Base-by-base conservation (phyloP, 2,797 vertebrate genomes). In the Pseudopleuronectes americanus region DNA sequence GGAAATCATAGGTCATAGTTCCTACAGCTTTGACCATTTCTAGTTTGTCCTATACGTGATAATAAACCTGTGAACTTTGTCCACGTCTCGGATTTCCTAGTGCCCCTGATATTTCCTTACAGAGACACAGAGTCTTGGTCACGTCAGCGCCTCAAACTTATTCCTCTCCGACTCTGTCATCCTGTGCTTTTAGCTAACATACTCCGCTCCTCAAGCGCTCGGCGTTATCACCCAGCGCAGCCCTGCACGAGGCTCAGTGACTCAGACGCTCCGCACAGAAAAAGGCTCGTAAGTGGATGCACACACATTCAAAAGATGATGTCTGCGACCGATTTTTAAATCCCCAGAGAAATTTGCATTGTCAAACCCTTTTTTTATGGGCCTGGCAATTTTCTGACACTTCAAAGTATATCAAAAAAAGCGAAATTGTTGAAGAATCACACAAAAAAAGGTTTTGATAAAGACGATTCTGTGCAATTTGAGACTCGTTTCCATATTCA, bases 81-180 rank as follows among this genome's bases (percentile, higher is more conserved):
- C 28, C 2, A 6, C 43, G 33, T 59, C n/a, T 71, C 41, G 41
- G 28, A 57, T 71, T 24, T 71, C 65, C 65, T 64, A 58, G 64
- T 55, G 51, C 8, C 58, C 38, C 13, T 80, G 83, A 74, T 70
- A 79, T 83, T 83, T 82, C 58, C 69, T 49, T n/a, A 66, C 59
- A 60, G 66, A 61, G 68, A 69, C 78, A 59, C 52, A 12, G 26
- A 74, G 71, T 73, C 70, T 69, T 67, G 67, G 48, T 68, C 54
- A 53, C 36, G 72, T 72, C 77, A 74, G 24, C 14, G 8, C 57
- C 47, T 56, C 60, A 41, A 63, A 80, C 51, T 28, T 64, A n/a
- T 53, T 22, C 56, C 72, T 26, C 17, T 59, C 60, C 57, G 61
- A 62, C 73, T 83, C 63, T 71, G 60, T 73, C 75, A 61, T 68